phyloP scores from a whole-genome alignment of 2,888 invertebrate genomes.

The Plemyria rubiginata region DNA sequence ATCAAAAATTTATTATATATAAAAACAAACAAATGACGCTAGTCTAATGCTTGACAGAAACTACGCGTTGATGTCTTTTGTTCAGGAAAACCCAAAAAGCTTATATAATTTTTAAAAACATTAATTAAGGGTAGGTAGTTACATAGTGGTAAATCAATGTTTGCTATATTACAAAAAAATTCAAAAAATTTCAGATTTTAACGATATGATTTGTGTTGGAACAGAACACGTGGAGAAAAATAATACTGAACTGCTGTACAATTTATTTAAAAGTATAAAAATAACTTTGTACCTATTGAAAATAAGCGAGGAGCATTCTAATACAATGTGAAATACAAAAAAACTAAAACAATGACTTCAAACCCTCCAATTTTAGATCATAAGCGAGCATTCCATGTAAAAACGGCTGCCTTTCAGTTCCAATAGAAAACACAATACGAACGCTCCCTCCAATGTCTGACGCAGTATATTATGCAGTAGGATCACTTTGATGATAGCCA shows the following conservation, averaged over 20 bases:
- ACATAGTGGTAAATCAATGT: too few relatives aligned
- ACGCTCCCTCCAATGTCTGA: constrained; percentile 60
- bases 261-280: background rate
- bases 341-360: constrained; percentile 31
- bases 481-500: constrained; percentile 72
- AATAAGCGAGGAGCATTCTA: constrained; percentile 9
- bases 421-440: constrained; percentile 61
- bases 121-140: too few relatives aligned
- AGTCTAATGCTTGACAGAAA: background rate
- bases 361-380: constrained; percentile 40
- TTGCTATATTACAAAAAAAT: too few relatives aligned
- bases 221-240: too few relatives aligned
- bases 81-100: background rate
- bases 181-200: too few relatives aligned
- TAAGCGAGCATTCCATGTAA: constrained; percentile 53
- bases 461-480: constrained; percentile 62
- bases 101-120: too few relatives aligned
- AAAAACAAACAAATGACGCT: background rate
- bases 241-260: background rate
- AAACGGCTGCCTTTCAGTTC: constrained; percentile 62
- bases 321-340: constrained; percentile 27
- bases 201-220: too few relatives aligned
- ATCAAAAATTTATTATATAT: too few relatives aligned
- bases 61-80: constrained; percentile 55
- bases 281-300: background rate